phyloP scores from a whole-genome alignment of 2,797 vertebrate genomes.

The Microctenopoma steveboyesi region DNA sequence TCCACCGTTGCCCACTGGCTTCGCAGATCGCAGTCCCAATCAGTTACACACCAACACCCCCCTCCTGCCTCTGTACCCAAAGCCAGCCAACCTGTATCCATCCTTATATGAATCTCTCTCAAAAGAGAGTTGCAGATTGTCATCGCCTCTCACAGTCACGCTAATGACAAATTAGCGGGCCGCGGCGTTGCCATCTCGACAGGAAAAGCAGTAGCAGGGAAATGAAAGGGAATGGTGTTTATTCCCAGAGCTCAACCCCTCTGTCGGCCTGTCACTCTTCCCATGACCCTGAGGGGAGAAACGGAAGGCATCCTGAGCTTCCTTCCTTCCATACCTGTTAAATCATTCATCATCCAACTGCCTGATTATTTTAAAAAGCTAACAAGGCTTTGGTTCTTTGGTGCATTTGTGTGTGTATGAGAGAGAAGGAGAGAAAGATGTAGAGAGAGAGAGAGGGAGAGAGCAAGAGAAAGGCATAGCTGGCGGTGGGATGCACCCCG shows the following conservation, averaged over 20 bases:
- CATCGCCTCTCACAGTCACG: conserved; percentile 63
- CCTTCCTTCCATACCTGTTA: conserved; percentile 83
- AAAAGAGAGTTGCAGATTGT: conserved; percentile 68
- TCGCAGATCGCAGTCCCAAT: conserved; percentile 13
- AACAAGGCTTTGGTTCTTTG: conserved; percentile 73
- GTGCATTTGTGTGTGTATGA: conserved; percentile 41
- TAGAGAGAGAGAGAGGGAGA: conserved; percentile 25
- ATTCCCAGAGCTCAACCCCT: conserved; percentile 82
- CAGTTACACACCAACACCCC: conserved; percentile 6
- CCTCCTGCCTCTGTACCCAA: background rate
- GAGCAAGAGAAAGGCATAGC: conserved; percentile 66
- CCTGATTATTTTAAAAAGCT: conserved; percentile 86
- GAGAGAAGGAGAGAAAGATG: conserved; percentile 45
- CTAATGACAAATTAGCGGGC: conserved; percentile 73
- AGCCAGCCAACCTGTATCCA: conserved; percentile 56
- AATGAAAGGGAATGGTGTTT: conserved; percentile 84
- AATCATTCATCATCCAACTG: conserved; percentile 87
- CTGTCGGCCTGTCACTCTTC: conserved; percentile 83
- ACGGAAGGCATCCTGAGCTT: conserved; percentile 79
- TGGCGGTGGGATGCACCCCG: conserved; percentile 73
- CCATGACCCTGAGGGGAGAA: conserved; percentile 74
- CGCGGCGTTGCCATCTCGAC: conserved; percentile 70
- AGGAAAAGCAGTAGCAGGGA: conserved; percentile 77
- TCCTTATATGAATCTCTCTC: conserved; percentile 51
- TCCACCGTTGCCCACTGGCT: background rate